These are phyloP conservation scores for Iphiclides podalirius DNA, from an alignment of 2,888 invertebrate genomes.

Conservation along the genomic window DNA sequence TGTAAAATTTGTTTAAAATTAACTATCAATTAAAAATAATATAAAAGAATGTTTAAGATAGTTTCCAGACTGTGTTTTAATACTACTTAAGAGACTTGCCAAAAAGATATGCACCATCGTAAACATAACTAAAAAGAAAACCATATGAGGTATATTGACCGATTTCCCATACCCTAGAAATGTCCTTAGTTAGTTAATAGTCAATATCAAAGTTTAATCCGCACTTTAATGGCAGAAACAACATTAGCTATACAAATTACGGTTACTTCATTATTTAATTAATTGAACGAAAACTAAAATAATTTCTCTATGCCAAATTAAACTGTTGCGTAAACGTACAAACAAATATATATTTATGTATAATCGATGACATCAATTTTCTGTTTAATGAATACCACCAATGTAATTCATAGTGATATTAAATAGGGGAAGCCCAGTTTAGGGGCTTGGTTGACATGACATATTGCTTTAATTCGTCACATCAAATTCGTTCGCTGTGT, in stretches of 20 bases:
- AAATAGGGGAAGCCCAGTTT: conserved; percentile 36
- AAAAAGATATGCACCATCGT: too few relatives aligned
- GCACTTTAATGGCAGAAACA: too few relatives aligned
- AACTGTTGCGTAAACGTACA: background rate
- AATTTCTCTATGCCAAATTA: background rate
- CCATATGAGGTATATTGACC: too few relatives aligned
- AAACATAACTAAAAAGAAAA: too few relatives aligned
- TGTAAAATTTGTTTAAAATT: too few relatives aligned
- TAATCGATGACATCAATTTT: conserved; percentile 10
- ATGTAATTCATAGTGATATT: conserved; percentile 4
- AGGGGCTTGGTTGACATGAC: conserved; percentile 59
- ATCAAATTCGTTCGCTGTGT: conserved; percentile 39
- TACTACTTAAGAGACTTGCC: too few relatives aligned
- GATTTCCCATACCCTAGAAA: too few relatives aligned
- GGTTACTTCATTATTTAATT: background rate
- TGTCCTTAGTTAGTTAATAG: too few relatives aligned
- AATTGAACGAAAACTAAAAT: background rate
- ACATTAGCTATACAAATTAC: background rate
- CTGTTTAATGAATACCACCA: conserved; percentile 10
- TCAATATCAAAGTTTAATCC: too few relatives aligned
- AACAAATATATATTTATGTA: background rate
- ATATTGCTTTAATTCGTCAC: conserved; percentile 65
- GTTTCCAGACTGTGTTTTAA: too few relatives aligned
- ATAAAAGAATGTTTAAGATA: too few relatives aligned
- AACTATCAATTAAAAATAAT: too few relatives aligned